phyloP scores from a whole-genome alignment of 2,888 invertebrate genomes.

The Parnassius smintheus region DNA sequence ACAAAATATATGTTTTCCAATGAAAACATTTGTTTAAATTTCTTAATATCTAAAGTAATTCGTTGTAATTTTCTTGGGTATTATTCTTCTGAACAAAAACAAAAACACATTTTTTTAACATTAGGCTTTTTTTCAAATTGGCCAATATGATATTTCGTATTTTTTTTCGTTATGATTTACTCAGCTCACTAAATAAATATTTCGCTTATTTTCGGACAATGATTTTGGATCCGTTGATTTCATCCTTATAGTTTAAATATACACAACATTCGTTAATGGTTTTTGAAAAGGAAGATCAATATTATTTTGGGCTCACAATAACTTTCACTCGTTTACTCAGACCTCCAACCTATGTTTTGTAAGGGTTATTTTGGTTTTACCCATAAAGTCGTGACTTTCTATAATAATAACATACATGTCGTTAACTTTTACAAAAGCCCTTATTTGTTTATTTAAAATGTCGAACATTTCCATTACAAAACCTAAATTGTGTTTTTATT shows the following conservation, averaged over 20 bases:
- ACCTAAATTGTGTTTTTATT: too few species aligned
- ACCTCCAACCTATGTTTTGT: slow-evolving; percentile 60
- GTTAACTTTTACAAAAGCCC: too few species aligned
- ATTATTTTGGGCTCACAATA: slow-evolving; percentile 72
- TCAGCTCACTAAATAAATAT: background rate
- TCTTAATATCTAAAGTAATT: background rate
- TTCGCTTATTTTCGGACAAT: background rate
- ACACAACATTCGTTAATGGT: slow-evolving; percentile 50
- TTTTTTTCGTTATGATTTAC: too few species aligned
- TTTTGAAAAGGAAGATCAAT: slow-evolving; percentile 48
- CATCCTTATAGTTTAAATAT: slow-evolving; percentile 45
- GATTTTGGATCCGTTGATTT: too few species aligned
- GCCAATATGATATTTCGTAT: too few species aligned
- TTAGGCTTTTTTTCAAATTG: too few species aligned
- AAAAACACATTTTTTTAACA: too few species aligned
- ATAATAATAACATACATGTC: too few species aligned
- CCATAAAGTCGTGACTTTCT: too few species aligned
- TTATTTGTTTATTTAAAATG: too few species aligned
- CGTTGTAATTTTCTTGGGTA: background rate
- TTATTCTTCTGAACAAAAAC: too few species aligned
- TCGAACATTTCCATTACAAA: too few species aligned
- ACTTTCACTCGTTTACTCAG: slow-evolving; percentile 69
- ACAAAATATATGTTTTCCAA: background rate
- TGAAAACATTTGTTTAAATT: background rate
- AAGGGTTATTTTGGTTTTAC: slow-evolving; percentile 50